These are phyloP conservation scores for Neomonachus schauinslandi DNA, from an alignment of 2,113 vertebrate species.

Conservation along the genomic window DNA sequence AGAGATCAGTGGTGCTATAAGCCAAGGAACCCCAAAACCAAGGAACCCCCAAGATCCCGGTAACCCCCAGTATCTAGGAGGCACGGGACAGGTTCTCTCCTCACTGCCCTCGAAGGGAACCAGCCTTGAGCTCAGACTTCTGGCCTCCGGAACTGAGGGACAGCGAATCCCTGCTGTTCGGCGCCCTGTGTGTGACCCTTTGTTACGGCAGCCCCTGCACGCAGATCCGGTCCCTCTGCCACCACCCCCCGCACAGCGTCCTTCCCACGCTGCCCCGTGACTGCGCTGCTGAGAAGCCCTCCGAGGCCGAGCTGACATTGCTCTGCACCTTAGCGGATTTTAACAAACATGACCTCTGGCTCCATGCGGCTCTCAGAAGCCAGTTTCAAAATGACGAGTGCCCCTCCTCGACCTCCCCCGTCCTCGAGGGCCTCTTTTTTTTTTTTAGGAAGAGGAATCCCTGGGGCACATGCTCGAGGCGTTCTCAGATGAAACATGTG, in stretches of 20 bases:
- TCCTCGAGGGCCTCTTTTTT: background rate
- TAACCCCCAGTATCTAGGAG: background rate
- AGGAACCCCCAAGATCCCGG: background rate
- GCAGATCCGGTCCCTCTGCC: accelerated
- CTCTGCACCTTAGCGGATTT: background rate
- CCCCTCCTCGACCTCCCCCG: accelerated
- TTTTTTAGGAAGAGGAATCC: background rate
- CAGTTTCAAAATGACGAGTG: background rate
- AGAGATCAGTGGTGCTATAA: background rate
- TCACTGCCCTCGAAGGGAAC: background rate
- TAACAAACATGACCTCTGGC: background rate
- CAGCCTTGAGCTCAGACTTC: background rate
- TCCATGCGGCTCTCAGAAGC: background rate
- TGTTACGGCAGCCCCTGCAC: too few species aligned
- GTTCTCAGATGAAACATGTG: background rate
- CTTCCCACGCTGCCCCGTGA: background rate
- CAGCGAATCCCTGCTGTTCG: accelerated
- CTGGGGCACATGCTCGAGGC: accelerated
- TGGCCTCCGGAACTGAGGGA: background rate
- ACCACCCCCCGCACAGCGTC: accelerated
- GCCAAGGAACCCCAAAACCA: background rate
- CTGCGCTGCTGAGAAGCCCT: background rate
- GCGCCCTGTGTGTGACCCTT: background rate
- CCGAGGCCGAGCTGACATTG: background rate
- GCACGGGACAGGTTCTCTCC: too few species aligned